These are phyloP conservation scores for Drosophila lutescens DNA, from an alignment of 2,888 invertebrate species.

Conservation along the genomic window DNA sequence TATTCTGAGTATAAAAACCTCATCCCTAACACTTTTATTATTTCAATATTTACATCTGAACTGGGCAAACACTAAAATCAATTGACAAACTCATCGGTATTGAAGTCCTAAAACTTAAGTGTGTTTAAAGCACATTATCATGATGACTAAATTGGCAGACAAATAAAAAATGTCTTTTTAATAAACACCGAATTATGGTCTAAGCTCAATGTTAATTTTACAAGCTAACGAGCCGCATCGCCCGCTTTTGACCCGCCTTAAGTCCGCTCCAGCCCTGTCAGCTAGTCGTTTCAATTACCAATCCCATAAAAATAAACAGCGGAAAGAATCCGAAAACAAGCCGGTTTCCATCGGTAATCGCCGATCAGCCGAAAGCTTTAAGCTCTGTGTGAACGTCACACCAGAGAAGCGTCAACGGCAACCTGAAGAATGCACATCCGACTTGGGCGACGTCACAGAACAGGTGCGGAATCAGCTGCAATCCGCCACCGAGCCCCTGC, in stretches of 20 bases:
- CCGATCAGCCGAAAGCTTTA: slow-evolving; percentile 28
- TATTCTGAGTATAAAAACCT: no score
- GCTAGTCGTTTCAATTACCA: slow-evolving; percentile 44
- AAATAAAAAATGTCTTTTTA: slow-evolving; percentile 22
- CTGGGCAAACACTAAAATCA: not conserved
- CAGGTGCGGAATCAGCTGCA: slow-evolving; percentile 32
- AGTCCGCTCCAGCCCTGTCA: slow-evolving; percentile 18
- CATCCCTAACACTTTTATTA: not conserved
- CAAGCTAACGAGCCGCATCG: slow-evolving; percentile 51
- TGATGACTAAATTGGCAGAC: slow-evolving; percentile 51
- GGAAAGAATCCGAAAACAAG: slow-evolving; percentile 10
- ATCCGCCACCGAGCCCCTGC: not conserved
- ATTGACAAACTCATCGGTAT: not conserved
- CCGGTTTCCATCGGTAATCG: slow-evolving; percentile 7
- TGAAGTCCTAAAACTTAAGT: not conserved
- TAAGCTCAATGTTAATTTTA: slow-evolving; percentile 42
- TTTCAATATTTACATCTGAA: not conserved
- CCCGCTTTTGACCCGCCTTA: slow-evolving; percentile 1
- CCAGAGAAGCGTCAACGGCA: not conserved
- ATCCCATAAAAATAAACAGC: slow-evolving; percentile 34
- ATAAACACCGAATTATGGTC: slow-evolving; percentile 18
- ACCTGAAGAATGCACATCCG: slow-evolving; percentile 14
- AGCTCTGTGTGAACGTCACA: slow-evolving; percentile 24
- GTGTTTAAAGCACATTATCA: slow-evolving; percentile 24
- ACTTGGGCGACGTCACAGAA: slow-evolving; percentile 20